phyloP scores from a whole-genome alignment of 2,888 invertebrate genomes.

The Trypoxylon attenuatum region DNA sequence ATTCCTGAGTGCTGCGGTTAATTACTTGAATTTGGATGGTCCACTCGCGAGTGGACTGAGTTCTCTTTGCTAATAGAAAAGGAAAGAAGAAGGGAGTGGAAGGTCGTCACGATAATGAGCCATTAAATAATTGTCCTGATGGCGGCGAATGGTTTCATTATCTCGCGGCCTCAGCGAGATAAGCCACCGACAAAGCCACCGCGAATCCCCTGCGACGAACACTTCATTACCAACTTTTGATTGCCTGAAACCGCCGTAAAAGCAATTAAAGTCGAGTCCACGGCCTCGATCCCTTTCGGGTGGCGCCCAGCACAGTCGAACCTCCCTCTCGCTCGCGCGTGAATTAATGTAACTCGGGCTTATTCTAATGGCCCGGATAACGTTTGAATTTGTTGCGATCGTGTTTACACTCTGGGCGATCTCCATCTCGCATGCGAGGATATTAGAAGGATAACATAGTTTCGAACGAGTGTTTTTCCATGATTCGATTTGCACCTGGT shows the following conservation, averaged over 20 bases:
- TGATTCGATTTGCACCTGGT: too few relatives aligned
- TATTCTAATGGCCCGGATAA: not conserved
- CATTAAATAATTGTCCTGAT: slow-evolving; percentile 57
- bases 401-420: not conserved
- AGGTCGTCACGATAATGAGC: slow-evolving; percentile 57
- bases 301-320: too few relatives aligned
- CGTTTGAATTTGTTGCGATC: not conserved
- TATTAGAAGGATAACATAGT: too few relatives aligned
- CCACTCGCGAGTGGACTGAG: slow-evolving; percentile 17
- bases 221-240: slow-evolving; percentile 59
- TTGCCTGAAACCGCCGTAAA: slow-evolving; percentile 39
- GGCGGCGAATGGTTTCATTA: slow-evolving; percentile 53
- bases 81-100: slow-evolving; percentile 21
- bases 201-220: slow-evolving; percentile 44
- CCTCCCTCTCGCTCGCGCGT: too few relatives aligned
- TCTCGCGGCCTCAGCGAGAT: slow-evolving; percentile 45
- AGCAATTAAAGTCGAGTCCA: slow-evolving; percentile 50
- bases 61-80: too few relatives aligned
- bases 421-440: too few relatives aligned
- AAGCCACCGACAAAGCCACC: slow-evolving; percentile 43
- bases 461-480: too few relatives aligned
- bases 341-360: not conserved
- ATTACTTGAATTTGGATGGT: slow-evolving; percentile 43
- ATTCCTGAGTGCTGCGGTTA: slow-evolving; percentile 46
- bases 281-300: slow-evolving; percentile 1